Evolutionary conservation across 2,797 vertebrate genomes (phyloP).

Genomic region (Lepus oiostolus): DNA sequence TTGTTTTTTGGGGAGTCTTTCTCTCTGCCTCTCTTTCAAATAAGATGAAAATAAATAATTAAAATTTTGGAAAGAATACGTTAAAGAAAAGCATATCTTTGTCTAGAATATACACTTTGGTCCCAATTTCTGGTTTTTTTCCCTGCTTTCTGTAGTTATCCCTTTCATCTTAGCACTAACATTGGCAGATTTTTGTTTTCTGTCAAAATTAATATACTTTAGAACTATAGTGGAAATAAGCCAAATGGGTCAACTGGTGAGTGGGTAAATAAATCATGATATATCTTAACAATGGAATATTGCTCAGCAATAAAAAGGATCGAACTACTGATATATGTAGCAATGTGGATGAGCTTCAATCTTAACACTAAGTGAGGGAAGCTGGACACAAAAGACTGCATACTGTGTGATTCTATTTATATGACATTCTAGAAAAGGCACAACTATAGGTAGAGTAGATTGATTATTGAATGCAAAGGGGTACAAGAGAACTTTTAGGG

Average conservation of each 20-base stretch:
- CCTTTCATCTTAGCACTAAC: slow-evolving; percentile 55
- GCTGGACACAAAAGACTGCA: not conserved
- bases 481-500: not conserved
- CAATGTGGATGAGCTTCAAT: not conserved
- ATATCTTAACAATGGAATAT: not conserved
- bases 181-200: slow-evolving; percentile 62
- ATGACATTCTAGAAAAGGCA: slow-evolving; percentile 50
- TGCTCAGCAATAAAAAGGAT: slow-evolving; percentile 25
- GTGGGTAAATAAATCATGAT: slow-evolving; percentile 41
- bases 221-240: slow-evolving; percentile 58
- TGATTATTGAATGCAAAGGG: not conserved
- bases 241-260: slow-evolving; percentile 41
- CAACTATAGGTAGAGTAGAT: slow-evolving; percentile 36
- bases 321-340: not conserved
- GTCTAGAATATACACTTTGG: slow-evolving; percentile 46
- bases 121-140: not conserved
- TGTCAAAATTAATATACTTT: slow-evolving; percentile 62
- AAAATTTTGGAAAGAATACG: slow-evolving; percentile 47
- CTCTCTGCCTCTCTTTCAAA: too few relatives aligned
- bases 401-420: slow-evolving; percentile 9
- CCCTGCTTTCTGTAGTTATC: slow-evolving; percentile 7
- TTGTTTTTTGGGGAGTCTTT: too few relatives aligned
- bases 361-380: slow-evolving; percentile 39
- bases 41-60: too few relatives aligned
- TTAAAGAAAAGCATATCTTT: slow-evolving; percentile 55